Evolutionary conservation across 2,888 invertebrate species (phyloP).

Genomic region (Callyntrura guangdongensis): DNA sequence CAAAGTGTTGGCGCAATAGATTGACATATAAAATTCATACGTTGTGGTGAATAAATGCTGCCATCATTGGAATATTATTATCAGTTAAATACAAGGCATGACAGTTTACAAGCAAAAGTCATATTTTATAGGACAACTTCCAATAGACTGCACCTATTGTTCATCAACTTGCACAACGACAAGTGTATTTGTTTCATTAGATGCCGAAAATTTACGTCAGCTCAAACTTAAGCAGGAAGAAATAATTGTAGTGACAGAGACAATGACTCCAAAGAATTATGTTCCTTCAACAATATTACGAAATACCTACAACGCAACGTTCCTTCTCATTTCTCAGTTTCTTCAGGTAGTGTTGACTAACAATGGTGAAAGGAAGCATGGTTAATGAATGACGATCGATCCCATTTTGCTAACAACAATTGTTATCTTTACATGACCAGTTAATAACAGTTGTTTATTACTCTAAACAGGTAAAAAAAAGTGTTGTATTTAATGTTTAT

Average conservation of each 20-base stretch:
- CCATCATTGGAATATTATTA: slow-evolving; percentile 65
- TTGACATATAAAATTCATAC: slow-evolving; percentile 59
- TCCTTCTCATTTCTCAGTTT: neutral
- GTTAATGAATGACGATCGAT: slow-evolving; percentile 38
- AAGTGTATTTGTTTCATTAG: neutral
- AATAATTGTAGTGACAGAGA: neutral
- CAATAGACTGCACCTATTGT: slow-evolving; percentile 35
- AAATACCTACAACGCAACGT: neutral
- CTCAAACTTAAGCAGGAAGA: neutral
- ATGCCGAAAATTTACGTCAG: neutral
- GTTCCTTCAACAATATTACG: neutral
- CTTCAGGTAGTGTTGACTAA: neutral
- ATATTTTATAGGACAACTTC: slow-evolving; percentile 69
- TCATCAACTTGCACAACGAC: neutral
- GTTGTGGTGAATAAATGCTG: slow-evolving; percentile 52
- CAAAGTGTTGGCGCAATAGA: neutral
- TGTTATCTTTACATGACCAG: neutral
- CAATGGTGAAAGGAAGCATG: slow-evolving; percentile 33
- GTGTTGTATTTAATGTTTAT: slow-evolving; percentile 13
- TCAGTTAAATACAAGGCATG: slow-evolving; percentile 59
- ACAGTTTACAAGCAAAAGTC: slow-evolving; percentile 64
- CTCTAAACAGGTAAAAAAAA: neutral
- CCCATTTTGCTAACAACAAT: slow-evolving; percentile 35
- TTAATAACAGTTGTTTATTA: slow-evolving; percentile 8
- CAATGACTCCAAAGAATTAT: neutral